A percentile compares a stretch with the other conserved stretches of the same genome.
Evolutionary conservation across 2,888 invertebrate species (phyloP).

Genomic region (Tetragonula carbonaria): DNA sequence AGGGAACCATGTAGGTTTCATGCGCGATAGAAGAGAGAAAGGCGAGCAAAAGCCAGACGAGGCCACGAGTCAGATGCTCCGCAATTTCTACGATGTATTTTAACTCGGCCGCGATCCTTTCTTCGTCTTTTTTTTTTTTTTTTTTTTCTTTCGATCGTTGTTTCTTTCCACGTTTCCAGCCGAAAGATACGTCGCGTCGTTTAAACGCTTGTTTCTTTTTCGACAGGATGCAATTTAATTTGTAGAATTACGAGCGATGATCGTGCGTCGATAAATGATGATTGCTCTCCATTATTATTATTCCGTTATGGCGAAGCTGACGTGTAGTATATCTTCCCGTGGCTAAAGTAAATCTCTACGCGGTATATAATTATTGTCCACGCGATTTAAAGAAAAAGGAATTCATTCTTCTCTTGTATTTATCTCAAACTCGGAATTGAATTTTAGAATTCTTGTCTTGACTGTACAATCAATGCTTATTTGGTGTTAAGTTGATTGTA

Average conservation of each 20-base stretch:
- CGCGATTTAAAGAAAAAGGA: too few relatives aligned
- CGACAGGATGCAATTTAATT: background rate
- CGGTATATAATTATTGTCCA: too few relatives aligned
- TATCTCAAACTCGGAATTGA: too few relatives aligned
- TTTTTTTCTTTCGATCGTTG: background rate
- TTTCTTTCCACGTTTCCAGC: background rate
- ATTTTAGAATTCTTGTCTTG: too few relatives aligned
- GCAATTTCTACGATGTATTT: constrained; percentile 4
- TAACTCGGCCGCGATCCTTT: background rate
- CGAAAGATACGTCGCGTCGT: background rate
- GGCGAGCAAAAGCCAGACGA: background rate
- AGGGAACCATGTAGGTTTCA: constrained; percentile 5
- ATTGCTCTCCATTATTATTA: too few relatives aligned
- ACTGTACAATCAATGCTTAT: too few relatives aligned
- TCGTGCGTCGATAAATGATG: too few relatives aligned
- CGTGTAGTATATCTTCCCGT: background rate
- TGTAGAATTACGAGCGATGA: background rate
- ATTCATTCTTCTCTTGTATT: too few relatives aligned
- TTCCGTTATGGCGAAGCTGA: background rate
- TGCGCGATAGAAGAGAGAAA: background rate
- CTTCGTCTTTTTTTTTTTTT: background rate
- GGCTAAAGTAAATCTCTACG: too few relatives aligned
- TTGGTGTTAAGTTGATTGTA: too few relatives aligned
- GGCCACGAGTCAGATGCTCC: background rate
- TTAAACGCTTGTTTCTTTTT: background rate